Evolutionary conservation across 2,888 invertebrate genomes (phyloP).

Genomic region (Oasisia sp.): DNA sequence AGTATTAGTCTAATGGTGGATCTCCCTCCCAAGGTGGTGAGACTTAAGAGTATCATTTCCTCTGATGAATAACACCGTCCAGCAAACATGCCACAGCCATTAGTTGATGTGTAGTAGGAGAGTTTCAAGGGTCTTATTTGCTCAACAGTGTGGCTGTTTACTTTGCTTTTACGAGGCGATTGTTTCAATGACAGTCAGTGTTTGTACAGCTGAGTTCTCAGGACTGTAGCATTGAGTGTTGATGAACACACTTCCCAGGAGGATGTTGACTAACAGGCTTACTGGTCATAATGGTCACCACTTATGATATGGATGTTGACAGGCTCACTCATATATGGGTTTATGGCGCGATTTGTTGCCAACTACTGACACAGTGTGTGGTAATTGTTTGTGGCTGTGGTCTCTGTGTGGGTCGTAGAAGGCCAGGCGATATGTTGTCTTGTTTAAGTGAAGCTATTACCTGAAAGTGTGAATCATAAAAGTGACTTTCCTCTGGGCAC

Average conservation of each 20-base stretch:
- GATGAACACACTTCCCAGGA: not conserved
- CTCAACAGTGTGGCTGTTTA: not conserved
- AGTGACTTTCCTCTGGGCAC: not conserved
- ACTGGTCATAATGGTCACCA: not conserved
- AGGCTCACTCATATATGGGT: not conserved
- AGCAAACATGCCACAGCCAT: conserved; percentile 17
- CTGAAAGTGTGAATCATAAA: not conserved
- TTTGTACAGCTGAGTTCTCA: not conserved
- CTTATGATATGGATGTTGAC: not conserved
- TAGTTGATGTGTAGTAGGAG: not conserved
- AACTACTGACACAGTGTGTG: not conserved
- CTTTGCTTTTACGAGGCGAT: not conserved
- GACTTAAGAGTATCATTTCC: not conserved
- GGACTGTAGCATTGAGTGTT: not conserved
- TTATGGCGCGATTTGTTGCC: not conserved
- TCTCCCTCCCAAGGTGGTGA: not conserved
- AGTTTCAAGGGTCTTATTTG: not conserved
- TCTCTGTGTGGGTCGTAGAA: not conserved
- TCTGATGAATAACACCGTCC: not conserved
- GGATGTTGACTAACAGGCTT: not conserved
- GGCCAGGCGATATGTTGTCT: not conserved
- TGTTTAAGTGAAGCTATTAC: not conserved
- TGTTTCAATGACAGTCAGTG: not conserved
- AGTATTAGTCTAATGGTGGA: not conserved
- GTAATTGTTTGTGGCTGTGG: not conserved